Percentiles rank a stretch among this genome's conserved stretches.
Conservation (phyloP, 2,113 vertebrate genomes). For the Peromyscus leucopus region DNA sequence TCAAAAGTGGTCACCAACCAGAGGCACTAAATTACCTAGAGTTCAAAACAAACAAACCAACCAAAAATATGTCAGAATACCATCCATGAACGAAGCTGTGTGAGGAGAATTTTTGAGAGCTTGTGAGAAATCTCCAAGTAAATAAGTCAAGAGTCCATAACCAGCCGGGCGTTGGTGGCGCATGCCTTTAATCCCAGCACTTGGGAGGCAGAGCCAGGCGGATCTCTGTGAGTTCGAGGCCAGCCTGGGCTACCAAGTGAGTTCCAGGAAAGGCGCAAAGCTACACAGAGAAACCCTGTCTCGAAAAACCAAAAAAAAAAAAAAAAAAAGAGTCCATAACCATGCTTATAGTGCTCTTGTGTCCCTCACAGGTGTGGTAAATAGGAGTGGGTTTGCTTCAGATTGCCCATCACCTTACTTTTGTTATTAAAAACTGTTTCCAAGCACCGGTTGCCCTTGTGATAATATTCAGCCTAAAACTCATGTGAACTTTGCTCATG, state of each 20-base stretch:
- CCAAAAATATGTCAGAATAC: not conserved
- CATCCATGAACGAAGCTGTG: not conserved
- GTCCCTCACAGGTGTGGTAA: not conserved
- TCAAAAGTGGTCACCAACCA: not conserved
- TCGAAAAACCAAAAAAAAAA: too few species aligned
- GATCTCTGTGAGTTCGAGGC: too few species aligned
- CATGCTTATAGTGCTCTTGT: too few species aligned
- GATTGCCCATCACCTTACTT: not conserved
- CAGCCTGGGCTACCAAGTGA: too few species aligned
- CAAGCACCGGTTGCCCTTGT: not conserved
- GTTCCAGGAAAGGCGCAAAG: too few species aligned
- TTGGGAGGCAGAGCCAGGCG: too few species aligned
- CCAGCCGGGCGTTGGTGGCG: too few species aligned
- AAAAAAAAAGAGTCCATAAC: not conserved
- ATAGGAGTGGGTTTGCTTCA: not conserved
- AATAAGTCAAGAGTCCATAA: not conserved
- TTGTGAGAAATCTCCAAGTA: not conserved
- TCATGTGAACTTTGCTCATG: not conserved
- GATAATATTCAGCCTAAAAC: not conserved
- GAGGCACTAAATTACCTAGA: not conserved
- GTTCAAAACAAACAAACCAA: not conserved
- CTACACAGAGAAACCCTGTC: too few species aligned
- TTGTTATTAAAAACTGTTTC: not conserved
- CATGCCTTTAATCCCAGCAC: too few species aligned
- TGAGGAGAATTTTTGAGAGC: not conserved